Evolutionary conservation across 2,113 vertebrate species (phyloP).

Genomic region (Toxotes chatareus): DNA sequence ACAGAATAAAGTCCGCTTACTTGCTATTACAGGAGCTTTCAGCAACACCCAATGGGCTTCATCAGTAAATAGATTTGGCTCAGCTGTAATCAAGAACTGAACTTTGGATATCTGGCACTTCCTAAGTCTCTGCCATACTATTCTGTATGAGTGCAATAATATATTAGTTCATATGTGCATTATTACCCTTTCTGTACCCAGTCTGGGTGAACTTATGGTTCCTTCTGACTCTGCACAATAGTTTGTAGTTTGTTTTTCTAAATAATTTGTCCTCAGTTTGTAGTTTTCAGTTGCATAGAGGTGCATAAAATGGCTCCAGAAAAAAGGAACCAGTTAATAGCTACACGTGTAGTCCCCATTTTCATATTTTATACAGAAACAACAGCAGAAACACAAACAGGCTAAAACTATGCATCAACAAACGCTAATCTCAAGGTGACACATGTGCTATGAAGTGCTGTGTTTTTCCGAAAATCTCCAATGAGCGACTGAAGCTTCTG

Average conservation of each 20-base stretch:
- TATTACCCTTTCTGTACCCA: neutral
- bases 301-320: slow-evolving; percentile 15
- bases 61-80: neutral
- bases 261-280: slow-evolving; percentile 27
- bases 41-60: neutral
- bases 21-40: neutral
- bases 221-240: slow-evolving; percentile 16
- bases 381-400: slow-evolving; percentile 22
- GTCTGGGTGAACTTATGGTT: slow-evolving; percentile 28
- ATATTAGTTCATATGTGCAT: neutral
- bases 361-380: slow-evolving; percentile 20
- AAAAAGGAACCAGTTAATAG: slow-evolving; percentile 17
- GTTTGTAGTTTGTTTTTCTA: neutral
- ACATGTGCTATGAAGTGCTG: slow-evolving; percentile 20
- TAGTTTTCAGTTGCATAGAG: neutral
- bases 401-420: slow-evolving; percentile 58
- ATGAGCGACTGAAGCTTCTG: slow-evolving; percentile 56
- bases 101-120: neutral
- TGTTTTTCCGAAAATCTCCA: slow-evolving; percentile 46
- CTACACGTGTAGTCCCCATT: slow-evolving; percentile 32
- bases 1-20: too few species aligned
- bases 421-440: slow-evolving; percentile 72
- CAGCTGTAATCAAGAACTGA: too few species aligned
- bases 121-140: neutral
- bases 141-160: neutral